These are phyloP conservation scores for Dipodomys spectabilis DNA, from an alignment of 2,113 vertebrate species.

Conservation along the genomic window DNA sequence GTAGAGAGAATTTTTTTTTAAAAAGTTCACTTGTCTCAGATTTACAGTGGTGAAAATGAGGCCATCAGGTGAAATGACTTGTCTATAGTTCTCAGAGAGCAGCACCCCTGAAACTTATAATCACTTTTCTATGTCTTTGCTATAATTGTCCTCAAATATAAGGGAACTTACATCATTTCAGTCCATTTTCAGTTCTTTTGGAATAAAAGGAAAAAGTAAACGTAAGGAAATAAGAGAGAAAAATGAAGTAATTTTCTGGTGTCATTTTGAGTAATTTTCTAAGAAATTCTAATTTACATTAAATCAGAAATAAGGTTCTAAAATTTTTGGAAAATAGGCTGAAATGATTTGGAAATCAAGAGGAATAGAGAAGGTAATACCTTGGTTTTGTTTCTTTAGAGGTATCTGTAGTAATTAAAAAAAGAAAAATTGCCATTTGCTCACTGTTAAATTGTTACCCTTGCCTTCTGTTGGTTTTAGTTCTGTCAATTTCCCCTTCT, in stretches of 20 bases:
- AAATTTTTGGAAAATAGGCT: slow-evolving; percentile 36
- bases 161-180: slow-evolving; percentile 38
- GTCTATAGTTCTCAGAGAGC: not conserved
- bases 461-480: not conserved
- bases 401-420: not conserved
- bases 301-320: slow-evolving; percentile 10
- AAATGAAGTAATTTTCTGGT: not conserved
- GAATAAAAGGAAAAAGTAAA: slow-evolving; percentile 40
- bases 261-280: slow-evolving; percentile 43
- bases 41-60: not conserved
- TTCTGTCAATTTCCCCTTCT: not conserved
- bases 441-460: not conserved
- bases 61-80: not conserved
- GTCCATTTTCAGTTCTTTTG: slow-evolving; percentile 29
- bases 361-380: not conserved
- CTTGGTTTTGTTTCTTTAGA: not conserved
- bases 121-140: not conserved
- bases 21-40: not conserved
- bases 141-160: slow-evolving; percentile 2
- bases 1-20: not conserved
- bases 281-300: slow-evolving; percentile 16
- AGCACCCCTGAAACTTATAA: slow-evolving; percentile 5
- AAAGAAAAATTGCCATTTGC: not conserved
- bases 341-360: slow-evolving; percentile 16
- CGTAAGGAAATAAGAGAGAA: not conserved